Percentiles rank a stretch among this genome's conserved stretches.
phyloP scores from a whole-genome alignment of 2,797 vertebrate genomes.

The Sebastes diploproa region DNA sequence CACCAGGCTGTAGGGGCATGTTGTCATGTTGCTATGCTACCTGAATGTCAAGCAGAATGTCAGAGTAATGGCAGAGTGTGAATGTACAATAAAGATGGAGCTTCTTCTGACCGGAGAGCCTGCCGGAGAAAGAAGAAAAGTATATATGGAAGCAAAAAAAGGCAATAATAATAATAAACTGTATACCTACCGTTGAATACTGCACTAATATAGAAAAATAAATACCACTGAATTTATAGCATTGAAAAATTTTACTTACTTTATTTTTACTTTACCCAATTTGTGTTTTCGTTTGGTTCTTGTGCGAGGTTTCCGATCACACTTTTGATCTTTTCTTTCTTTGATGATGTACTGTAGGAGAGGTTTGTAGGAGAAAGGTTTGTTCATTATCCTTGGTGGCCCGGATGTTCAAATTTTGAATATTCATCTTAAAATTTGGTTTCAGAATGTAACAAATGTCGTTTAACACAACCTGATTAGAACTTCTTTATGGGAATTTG shows the following conservation, averaged over 20 bases:
- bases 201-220: not conserved
- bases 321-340: not conserved
- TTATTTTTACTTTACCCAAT: not conserved
- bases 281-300: too few relatives aligned
- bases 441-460: not conserved
- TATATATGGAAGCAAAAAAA: not conserved
- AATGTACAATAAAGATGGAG: constrained; percentile 60
- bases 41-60: constrained; percentile 84
- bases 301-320: not conserved
- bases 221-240: not conserved
- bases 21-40: constrained; percentile 85
- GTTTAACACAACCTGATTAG: not conserved
- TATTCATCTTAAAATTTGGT: not conserved
- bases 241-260: not conserved
- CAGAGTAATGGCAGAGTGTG: constrained; percentile 72
- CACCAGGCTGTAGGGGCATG: constrained; percentile 77
- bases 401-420: not conserved
- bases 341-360: not conserved
- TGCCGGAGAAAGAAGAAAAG: not conserved
- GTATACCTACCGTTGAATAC: not conserved
- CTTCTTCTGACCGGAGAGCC: constrained; percentile 36
- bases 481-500: not conserved
- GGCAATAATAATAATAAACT: not conserved
- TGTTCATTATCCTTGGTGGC: not conserved
- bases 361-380: not conserved